Evolutionary conservation across 2,113 vertebrate genomes (phyloP).

Genomic region (Bubo bubo): DNA sequence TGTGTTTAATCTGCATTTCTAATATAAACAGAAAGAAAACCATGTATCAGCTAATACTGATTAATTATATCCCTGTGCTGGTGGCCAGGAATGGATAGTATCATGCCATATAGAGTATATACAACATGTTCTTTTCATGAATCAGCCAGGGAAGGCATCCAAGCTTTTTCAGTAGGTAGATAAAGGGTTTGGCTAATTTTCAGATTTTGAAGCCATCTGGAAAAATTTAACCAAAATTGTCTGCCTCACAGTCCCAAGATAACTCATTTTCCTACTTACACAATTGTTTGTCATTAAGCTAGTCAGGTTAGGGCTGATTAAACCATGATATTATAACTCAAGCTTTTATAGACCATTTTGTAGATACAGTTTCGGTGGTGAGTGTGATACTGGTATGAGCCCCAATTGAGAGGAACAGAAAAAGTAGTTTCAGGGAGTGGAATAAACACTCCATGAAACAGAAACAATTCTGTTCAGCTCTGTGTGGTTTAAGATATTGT

Average conservation of each 20-base stretch:
- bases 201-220: constrained; percentile 69
- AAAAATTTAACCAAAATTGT: constrained; percentile 79
- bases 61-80: constrained; percentile 36
- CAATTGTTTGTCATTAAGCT: constrained; percentile 79
- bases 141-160: constrained; percentile 21
- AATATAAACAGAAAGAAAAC: constrained; percentile 16
- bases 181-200: constrained; percentile 62
- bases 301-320: constrained; percentile 71
- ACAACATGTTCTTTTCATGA: constrained; percentile 12
- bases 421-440: neutral
- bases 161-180: constrained; percentile 67
- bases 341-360: constrained; percentile 15
- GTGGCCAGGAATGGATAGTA: neutral
- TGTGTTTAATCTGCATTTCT: constrained; percentile 13
- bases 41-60: neutral
- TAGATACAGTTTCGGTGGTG: neutral
- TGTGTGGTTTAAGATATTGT: neutral
- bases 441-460: neutral
- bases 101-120: neutral
- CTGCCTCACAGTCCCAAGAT: constrained; percentile 77
- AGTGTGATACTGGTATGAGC: neutral
- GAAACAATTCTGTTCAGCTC: neutral
- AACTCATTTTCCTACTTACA: constrained; percentile 79
- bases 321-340: constrained; percentile 54
- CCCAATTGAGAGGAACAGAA: neutral